Evolutionary conservation across 37 sponge, comb jelly and placozoan species (phyloP), one percentile per base, ranked within the genome.

Genomic region (Halichondria panicea): DNA sequence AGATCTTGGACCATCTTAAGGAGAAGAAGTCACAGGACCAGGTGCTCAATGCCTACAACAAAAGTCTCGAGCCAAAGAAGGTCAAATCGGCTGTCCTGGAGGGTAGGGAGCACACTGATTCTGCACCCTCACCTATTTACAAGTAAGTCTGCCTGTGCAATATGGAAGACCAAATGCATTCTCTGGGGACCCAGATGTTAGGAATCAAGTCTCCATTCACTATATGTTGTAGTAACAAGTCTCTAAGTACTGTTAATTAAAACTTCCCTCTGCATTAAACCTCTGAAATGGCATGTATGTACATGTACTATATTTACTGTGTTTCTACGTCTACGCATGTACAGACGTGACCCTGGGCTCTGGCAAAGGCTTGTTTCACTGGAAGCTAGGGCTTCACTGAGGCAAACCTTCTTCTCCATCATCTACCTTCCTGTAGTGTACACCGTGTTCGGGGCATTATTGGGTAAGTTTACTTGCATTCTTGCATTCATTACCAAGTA

Each of bases 381-480:
- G 63, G 92, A 92, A 71, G 31, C 80, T 1, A 42, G 92, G 24
- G 74, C 88, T n/a, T 87, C 88, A 32, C 80, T 92, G 22, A 53
- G 88, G 22, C 92, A 92, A 57, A 75, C 63, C 3, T 21, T 52
- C 4, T 70, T 92, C 43, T 80, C 79, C 48, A 68, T 83, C 68
- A 68, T 87, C 72, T 92, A 92, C 80, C 59, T 92, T 5, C 92
- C 92, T n/a, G 79, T 92, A 12, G 79, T 92, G 50, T 92, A 87
- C 73, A 33, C 54, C 7, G 46, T 79, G 2, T 82, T 92, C 62
- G 88, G 87, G 7, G 31, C 75, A 42, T 46, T 92, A 9, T 56
- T 92, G 25, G 82, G 92, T 92, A 57, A 81, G 81, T 81, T 52
- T 9, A n/a, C n/a, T n/a, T n/a, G n/a, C n/a, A n/a, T n/a, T n/a